A percentile compares a stretch with the other conserved stretches of the same genome.
Conservation (phyloP, 2,888 invertebrate species). For the Leptogaster cylindrica region DNA sequence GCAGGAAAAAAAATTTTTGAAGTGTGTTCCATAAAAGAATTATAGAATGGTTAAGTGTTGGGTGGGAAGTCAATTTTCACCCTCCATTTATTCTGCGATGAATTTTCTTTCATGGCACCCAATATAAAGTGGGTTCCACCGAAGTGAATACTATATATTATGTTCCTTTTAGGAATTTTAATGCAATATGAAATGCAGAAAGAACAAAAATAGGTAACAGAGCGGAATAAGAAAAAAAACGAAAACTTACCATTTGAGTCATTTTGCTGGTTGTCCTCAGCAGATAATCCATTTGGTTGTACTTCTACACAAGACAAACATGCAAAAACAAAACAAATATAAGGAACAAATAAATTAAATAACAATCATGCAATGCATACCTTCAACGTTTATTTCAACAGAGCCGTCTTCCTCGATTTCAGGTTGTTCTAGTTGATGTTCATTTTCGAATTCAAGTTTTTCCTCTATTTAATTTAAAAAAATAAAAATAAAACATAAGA, state of each 20-base stretch:
- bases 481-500: slow-evolving; percentile 51
- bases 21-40: slow-evolving; percentile 15
- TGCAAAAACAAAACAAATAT: slow-evolving; percentile 46
- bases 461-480: slow-evolving; percentile 63
- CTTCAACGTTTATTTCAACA: slow-evolving; percentile 60
- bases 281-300: slow-evolving; percentile 9
- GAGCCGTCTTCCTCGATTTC: slow-evolving; percentile 55
- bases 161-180: background rate
- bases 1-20: background rate
- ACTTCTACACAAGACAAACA: slow-evolving; percentile 29
- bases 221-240: background rate
- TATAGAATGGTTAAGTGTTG: slow-evolving; percentile 30
- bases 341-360: slow-evolving; percentile 51
- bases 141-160: background rate
- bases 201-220: too few relatives aligned
- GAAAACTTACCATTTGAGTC: slow-evolving; percentile 56
- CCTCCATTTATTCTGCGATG: slow-evolving; percentile 46
- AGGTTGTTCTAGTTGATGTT: slow-evolving; percentile 56
- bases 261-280: slow-evolving; percentile 44
- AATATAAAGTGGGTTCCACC: background rate
- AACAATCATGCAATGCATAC: slow-evolving; percentile 54
- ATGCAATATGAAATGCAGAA: background rate
- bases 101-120: slow-evolving; percentile 7
- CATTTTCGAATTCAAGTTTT: slow-evolving; percentile 58
- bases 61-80: slow-evolving; percentile 45